Percentiles rank a stretch among this genome's conserved stretches.
phyloP scores from a whole-genome alignment of 2,113 vertebrate genomes.

The Clarias gariepinus region DNA sequence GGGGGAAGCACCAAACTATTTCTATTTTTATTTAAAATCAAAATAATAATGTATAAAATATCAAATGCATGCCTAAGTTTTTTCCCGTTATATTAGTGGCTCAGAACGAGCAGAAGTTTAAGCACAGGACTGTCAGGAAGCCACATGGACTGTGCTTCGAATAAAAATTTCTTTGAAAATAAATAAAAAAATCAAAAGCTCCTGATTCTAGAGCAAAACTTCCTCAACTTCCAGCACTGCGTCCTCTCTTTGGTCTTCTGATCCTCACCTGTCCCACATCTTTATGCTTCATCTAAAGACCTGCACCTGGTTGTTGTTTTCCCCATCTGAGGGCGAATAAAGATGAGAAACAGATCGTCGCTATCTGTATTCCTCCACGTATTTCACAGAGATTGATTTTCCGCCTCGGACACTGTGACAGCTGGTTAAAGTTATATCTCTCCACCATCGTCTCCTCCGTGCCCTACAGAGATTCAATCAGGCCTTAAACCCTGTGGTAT shows the following conservation, averaged over 20 bases:
- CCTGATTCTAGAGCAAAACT: not conserved
- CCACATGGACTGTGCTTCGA: not conserved
- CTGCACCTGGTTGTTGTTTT: not conserved
- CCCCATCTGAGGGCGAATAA: not conserved
- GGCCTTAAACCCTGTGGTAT: constrained; percentile 39
- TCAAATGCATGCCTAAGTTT: too few species aligned
- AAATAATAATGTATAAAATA: too few species aligned
- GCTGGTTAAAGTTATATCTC: constrained; percentile 55
- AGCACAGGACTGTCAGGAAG: not conserved
- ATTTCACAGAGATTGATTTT: constrained; percentile 54
- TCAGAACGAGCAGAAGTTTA: not conserved
- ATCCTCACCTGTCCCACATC: not conserved
- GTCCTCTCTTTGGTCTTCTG: not conserved
- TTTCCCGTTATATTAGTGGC: too few species aligned
- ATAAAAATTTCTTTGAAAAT: not conserved
- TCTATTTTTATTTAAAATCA: not conserved
- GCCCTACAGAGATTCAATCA: constrained; percentile 51
- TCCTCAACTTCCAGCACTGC: not conserved
- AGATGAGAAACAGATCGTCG: not conserved
- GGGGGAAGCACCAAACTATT: not conserved
- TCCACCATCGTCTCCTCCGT: constrained; percentile 40
- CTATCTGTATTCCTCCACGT: constrained; percentile 12
- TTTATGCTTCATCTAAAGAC: not conserved
- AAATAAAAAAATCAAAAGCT: not conserved
- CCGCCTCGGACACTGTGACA: constrained; percentile 43